Base-by-base conservation (phyloP, 2,888 invertebrate species). In the Oscheius sp. region DNA sequence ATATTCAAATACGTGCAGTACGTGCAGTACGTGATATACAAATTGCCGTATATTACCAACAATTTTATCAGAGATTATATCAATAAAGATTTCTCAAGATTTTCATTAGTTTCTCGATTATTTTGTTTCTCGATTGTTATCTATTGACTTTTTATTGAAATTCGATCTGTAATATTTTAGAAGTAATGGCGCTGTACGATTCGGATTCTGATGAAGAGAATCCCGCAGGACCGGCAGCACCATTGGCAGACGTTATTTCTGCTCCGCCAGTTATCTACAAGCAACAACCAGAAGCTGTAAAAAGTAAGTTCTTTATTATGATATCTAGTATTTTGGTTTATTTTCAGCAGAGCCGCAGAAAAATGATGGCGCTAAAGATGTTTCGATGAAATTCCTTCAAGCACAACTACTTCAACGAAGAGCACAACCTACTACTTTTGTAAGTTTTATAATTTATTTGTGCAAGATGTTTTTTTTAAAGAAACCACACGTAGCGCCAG, bases 351-450 rank as follows among this genome's bases (percentile, higher is more conserved):
- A 57, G 17, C 24, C 57, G 2, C 28, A 28, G 1, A 57, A 41
- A 41, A 44, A 41, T 28, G 67, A 68, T 38, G 68, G 68, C 20
- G 36, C 56, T 8, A 68, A 70, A 45, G 71, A 77, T 44, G 73
- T 80, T 50, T 74, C 80, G 33, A 73, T 85, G 73, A 71, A 75
- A 32, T 82, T 85, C 45, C 67, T 85, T 38, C 81, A 84, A 56
- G 68, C 80, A 8, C 84, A 85, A 47, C 59, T 85, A 17, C 79
- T 80, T 14, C 74, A 82, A 28, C 77, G 76, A 51, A 20, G 51
- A 51, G 51, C 33, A n/a, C 26, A 20, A 12, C 32, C 57, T 6
- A 36, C 24, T 36, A 38, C 57, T 8, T 57, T 57, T 38, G 57
- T 57, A 41, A 17, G 33, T 54, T 26, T 26, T 50, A 14, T 33